Percentiles rank a stretch among this genome's conserved stretches.
These are phyloP conservation scores for Microctonus brassicae DNA, from an alignment of 2,888 invertebrate species.

Conservation along the genomic window DNA sequence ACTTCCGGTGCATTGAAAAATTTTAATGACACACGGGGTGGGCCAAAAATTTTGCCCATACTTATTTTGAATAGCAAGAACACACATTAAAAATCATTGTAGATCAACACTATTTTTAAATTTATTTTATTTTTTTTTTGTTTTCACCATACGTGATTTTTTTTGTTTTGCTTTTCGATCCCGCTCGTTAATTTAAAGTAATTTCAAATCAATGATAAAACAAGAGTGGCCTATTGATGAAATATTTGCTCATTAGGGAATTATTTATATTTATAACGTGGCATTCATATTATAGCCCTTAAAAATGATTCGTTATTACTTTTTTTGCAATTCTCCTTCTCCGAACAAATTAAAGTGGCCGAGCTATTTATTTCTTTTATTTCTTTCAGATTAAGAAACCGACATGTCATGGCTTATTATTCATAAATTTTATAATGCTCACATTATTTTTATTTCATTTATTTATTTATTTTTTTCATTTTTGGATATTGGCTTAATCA, in stretches of 20 bases:
- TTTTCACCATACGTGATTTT: slow-evolving; percentile 26
- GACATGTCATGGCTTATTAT: slow-evolving; percentile 17
- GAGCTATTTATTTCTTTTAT: neutral
- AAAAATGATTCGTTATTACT: neutral
- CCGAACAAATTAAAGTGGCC: neutral
- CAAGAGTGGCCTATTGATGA: no score
- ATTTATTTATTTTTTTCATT: slow-evolving; percentile 20
- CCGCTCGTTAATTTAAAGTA: neutral
- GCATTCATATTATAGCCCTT: neutral
- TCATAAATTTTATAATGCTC: slow-evolving; percentile 1
- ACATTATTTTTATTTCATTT: slow-evolving; percentile 12
- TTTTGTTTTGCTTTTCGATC: slow-evolving; percentile 15
- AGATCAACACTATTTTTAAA: slow-evolving; percentile 53
- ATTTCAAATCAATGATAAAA: no score
- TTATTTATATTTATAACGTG: neutral
- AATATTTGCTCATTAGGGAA: neutral
- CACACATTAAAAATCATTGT: slow-evolving; percentile 60
- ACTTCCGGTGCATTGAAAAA: slow-evolving; percentile 39
- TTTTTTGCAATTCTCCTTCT: neutral
- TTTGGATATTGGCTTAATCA: slow-evolving; percentile 27
- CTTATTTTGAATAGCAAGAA: slow-evolving; percentile 60
- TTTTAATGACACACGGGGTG: slow-evolving; percentile 23
- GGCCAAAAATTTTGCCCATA: slow-evolving; percentile 42
- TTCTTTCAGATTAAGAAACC: neutral
- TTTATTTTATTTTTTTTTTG: slow-evolving; percentile 29